A percentile compares a stretch with the other conserved stretches of the same genome.
Conservation (phyloP, 2,113 vertebrate genomes). For the Todiramphus chloris region DNA sequence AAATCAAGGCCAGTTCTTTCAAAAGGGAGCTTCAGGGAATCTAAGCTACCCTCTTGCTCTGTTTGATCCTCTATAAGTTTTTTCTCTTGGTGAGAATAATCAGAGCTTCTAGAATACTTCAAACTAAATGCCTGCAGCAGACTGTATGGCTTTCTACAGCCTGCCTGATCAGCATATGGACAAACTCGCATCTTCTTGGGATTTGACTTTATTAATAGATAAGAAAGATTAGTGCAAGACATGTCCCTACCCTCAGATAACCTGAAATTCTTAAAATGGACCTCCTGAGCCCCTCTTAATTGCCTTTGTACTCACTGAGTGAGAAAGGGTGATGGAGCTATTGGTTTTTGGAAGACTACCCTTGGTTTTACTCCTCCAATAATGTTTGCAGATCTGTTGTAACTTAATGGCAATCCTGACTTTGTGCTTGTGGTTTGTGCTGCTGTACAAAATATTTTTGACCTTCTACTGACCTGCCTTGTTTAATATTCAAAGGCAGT, state of each 20-base stretch:
- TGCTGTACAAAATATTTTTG: not conserved
- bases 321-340: not conserved
- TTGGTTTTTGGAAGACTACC: not conserved
- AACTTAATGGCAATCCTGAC: not conserved
- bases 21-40: not conserved
- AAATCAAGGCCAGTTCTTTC: not conserved
- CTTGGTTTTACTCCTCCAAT: not conserved
- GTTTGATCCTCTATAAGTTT: not conserved
- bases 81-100: not conserved
- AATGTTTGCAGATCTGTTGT: not conserved
- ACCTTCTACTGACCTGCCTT: not conserved
- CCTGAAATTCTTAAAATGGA: not conserved
- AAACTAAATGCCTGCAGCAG: not conserved
- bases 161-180: not conserved
- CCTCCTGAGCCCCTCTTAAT: not conserved
- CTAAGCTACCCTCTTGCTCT: not conserved
- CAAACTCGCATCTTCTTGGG: not conserved
- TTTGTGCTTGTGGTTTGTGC: not conserved
- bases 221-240: not conserved
- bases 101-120: not conserved
- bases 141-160: not conserved
- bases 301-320: not conserved
- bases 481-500: not conserved
- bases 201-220: not conserved
- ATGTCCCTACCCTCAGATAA: not conserved